phyloP scores from a whole-genome alignment of 1,140 invertebrate species.

The Thalassaphorura encarpata region DNA sequence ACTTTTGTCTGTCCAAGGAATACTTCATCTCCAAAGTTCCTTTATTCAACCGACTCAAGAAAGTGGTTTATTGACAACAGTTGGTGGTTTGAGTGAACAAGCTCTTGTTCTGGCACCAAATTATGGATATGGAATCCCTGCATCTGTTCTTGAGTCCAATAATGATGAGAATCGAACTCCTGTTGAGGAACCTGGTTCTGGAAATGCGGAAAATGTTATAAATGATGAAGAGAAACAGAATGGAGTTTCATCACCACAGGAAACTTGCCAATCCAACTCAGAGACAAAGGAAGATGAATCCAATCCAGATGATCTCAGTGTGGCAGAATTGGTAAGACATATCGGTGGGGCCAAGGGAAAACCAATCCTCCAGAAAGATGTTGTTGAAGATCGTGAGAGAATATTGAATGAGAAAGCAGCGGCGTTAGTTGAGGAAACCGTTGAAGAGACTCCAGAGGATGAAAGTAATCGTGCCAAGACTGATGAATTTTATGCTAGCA shows the following conservation, averaged over 20 bases:
- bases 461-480: constrained; percentile 9
- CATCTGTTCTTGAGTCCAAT: constrained; percentile 3
- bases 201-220: background rate
- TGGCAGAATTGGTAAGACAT: constrained; percentile 24
- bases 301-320: constrained; percentile 12
- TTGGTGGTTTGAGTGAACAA: constrained; percentile 15
- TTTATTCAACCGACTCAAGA: constrained; percentile 28
- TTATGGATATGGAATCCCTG: constrained; percentile 29
- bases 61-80: constrained; percentile 28
- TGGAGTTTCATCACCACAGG: no score
- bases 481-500: constrained; percentile 27
- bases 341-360: constrained; percentile 27
- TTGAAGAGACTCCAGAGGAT: background rate
- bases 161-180: background rate
- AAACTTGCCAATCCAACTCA: background rate
- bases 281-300: constrained; percentile 3
- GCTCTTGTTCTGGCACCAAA: constrained; percentile 24
- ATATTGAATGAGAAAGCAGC: no score
- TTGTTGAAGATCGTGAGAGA: constrained; percentile 25
- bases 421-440: background rate
- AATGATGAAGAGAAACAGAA: background rate
- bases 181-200: background rate
- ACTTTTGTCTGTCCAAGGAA: constrained; percentile 21
- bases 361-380: constrained; percentile 18
- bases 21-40: constrained; percentile 26